These are phyloP conservation scores for Melinaea menophilus DNA, from an alignment of 2,888 invertebrate species.

Conservation along the genomic window DNA sequence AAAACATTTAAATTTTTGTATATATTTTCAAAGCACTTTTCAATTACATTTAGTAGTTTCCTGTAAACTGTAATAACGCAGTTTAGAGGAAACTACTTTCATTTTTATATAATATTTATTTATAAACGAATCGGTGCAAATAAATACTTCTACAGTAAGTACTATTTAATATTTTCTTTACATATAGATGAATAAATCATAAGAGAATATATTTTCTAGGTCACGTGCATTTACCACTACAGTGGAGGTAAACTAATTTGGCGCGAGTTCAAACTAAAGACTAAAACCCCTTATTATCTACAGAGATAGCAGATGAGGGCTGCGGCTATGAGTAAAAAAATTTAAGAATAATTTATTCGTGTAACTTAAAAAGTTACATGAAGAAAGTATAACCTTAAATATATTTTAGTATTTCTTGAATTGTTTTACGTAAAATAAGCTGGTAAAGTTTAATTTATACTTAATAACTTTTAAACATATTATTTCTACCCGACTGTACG, in stretches of 20 bases:
- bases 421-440: too few species aligned
- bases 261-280: slow-evolving; percentile 54
- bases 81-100: slow-evolving; percentile 24
- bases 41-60: too few species aligned
- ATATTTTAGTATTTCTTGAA: too few species aligned
- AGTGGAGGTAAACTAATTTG: slow-evolving; percentile 55
- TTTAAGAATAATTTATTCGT: background rate
- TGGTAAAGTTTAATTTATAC: too few species aligned
- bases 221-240: slow-evolving; percentile 27
- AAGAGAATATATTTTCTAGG: slow-evolving; percentile 29
- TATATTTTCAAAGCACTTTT: too few species aligned
- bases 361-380: too few species aligned
- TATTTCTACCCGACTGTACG: too few species aligned
- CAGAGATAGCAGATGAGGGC: slow-evolving; percentile 13
- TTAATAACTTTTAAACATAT: too few species aligned
- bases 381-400: too few species aligned
- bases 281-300: slow-evolving; percentile 45
- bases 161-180: background rate
- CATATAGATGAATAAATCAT: slow-evolving; percentile 12
- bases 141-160: background rate
- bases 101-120: slow-evolving; percentile 14
- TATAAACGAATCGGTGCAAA: background rate
- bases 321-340: slow-evolving; percentile 9
- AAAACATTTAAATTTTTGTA: too few species aligned
- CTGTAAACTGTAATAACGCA: too few species aligned